Evolutionary conservation across 2,888 invertebrate genomes (phyloP).

Genomic region (Uloborus plumipes): DNA sequence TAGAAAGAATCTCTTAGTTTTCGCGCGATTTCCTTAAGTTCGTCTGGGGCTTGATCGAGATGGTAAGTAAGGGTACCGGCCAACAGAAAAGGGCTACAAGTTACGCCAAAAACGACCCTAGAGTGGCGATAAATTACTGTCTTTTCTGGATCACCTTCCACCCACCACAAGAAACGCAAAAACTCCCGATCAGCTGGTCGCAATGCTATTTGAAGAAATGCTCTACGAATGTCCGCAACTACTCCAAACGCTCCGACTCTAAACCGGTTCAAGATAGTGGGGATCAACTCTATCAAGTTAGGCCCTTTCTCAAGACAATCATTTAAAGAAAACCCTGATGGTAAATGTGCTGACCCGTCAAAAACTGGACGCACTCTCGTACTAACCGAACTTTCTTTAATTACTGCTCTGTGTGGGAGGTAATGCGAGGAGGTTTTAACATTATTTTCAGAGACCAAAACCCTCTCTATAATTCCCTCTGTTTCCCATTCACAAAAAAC

Average conservation of each 20-base stretch:
- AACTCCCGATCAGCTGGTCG: background rate
- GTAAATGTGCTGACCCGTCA: background rate
- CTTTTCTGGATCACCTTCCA: background rate
- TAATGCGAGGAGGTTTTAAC: background rate
- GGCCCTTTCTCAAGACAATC: slow-evolving; percentile 1
- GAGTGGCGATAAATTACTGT: background rate
- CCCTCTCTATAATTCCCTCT: background rate
- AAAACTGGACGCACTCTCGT: background rate
- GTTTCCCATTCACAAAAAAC: slow-evolving; percentile 13
- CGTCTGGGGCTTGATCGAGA: background rate
- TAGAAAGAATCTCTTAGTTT: slow-evolving; percentile 6
- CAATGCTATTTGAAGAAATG: background rate
- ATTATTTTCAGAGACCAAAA: background rate
- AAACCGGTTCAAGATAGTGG: no score
- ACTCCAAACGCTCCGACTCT: slow-evolving; percentile 3
- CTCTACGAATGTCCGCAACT: slow-evolving; percentile 5
- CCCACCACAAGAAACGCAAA: slow-evolving; percentile 10
- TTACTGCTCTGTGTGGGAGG: background rate
- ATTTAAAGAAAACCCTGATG: background rate
- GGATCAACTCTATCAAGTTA: slow-evolving; percentile 13
- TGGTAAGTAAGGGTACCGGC: background rate
- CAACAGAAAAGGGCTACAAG: background rate
- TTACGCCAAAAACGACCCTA: slow-evolving; percentile 6
- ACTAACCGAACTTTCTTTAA: background rate
- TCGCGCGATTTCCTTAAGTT: background rate